Percentiles rank a stretch among this genome's conserved stretches.
phyloP scores from a whole-genome alignment of 2,888 invertebrate genomes.

The Andricus quercusramuli region DNA sequence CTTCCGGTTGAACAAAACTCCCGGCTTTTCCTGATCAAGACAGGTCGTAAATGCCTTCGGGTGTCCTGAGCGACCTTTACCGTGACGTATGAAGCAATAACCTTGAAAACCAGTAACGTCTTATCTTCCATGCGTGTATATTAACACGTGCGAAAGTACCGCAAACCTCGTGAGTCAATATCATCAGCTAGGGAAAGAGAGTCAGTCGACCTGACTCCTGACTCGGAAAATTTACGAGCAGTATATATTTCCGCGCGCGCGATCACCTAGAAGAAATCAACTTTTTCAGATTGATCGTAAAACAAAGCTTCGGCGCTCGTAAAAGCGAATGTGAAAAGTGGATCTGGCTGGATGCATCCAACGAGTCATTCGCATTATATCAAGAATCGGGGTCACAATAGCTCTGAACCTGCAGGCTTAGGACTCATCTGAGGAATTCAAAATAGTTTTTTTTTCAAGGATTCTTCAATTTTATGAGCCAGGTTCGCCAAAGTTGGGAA shows the following conservation, averaged over 20 bases:
- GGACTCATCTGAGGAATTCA: too few species aligned
- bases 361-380: too few species aligned
- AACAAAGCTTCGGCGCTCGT: constrained; percentile 43
- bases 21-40: neutral
- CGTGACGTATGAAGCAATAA: constrained; percentile 44
- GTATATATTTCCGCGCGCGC: constrained; percentile 19
- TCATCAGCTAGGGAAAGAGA: constrained; percentile 47
- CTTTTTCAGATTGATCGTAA: constrained; percentile 54
- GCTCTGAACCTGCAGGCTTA: too few species aligned
- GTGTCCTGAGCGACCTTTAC: constrained; percentile 20
- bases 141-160: constrained; percentile 58
- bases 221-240: constrained; percentile 1
- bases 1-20: too few species aligned
- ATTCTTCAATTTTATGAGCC: too few species aligned
- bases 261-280: constrained; percentile 48
- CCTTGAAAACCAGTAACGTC: constrained; percentile 52
- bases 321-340: too few species aligned
- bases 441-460: too few species aligned
- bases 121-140: constrained; percentile 46
- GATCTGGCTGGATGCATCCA: too few species aligned
- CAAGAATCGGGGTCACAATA: too few species aligned
- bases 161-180: constrained; percentile 50
- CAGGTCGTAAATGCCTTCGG: constrained; percentile 2
- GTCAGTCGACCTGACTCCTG: neutral
- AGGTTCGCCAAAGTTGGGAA: too few species aligned